Evolutionary conservation across 2,888 invertebrate genomes (phyloP), one percentile per base, ranked within the genome.

Genomic region (Germaria angustata): DNA sequence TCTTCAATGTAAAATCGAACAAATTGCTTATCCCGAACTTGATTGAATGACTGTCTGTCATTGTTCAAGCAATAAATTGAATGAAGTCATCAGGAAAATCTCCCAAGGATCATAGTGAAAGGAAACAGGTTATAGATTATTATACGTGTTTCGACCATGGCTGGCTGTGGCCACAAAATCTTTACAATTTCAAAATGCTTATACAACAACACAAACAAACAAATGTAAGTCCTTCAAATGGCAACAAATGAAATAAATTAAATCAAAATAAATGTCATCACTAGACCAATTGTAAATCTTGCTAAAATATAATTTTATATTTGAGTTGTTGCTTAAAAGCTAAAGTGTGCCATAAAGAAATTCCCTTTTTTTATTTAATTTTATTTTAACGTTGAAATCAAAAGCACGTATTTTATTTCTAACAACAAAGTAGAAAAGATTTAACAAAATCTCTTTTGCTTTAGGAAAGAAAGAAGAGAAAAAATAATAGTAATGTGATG

Each of bases 71-170:
- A 79, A 83, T 77, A 81, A 85, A 85, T 83, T 81, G 82, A 85
- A 82, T 80, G 79, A 81, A 85, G 68, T 84, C 82, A 85, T 79
- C 59, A 71, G 79, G 61, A 82, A 82, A 82, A 82, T 81, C 63
- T 78, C 41, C 24, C 36, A 63, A 78, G 51, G 13, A 66, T 57
- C 39, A 49, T 46, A 20, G 49, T 28, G 28, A 28, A 61, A 41
- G 6, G 39, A 53, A 49, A 72, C 1, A 76, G 63, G 44, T 77
- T 55, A 44, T 7, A 55, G 20, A 55, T 55, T 69, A 34, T 24
- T 61, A 34, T 11, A 53, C 24, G 17, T 41, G 53, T 15, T 24
- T 20, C 39, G 22, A 34, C 53, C 34, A 71, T 36, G 49, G 11
- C n/a, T 59, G 66, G 28, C 5, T 55, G 28, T 28, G 51, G 44